Conservation (phyloP, 1,140 invertebrate species). For the Leptoteleia sp. region DNA sequence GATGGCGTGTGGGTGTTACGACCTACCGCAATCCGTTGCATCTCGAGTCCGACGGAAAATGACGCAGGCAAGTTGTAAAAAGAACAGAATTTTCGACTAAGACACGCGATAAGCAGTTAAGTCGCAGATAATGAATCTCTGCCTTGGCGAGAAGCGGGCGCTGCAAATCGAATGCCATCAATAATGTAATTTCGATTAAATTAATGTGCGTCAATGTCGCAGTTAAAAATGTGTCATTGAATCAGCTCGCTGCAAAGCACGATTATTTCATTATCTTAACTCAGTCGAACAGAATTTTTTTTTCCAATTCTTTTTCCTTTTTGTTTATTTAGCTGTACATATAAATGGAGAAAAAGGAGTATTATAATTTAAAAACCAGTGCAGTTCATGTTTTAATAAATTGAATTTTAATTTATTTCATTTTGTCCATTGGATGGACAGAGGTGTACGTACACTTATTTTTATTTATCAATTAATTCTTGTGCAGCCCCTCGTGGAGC, state of each 20-base stretch:
- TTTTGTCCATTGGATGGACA: too few species aligned
- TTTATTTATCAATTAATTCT: too few species aligned
- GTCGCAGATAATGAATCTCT: neutral
- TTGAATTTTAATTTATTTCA: too few species aligned
- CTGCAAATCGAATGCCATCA: neutral
- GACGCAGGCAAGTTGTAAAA: constrained; percentile 8
- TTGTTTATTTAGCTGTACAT: too few species aligned
- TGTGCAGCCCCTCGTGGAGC: too few species aligned
- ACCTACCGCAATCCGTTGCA: constrained; percentile 52
- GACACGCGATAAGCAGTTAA: neutral
- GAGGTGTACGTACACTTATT: too few species aligned
- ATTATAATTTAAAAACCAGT: too few species aligned
- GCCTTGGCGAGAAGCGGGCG: constrained; percentile 1
- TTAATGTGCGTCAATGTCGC: constrained; percentile 7
- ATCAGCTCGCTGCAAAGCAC: neutral
- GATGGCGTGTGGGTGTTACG: constrained; percentile 34
- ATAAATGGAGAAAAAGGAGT: too few species aligned
- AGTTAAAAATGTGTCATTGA: constrained; percentile 24
- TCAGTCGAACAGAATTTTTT: neutral
- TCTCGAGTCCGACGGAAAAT: constrained; percentile 11
- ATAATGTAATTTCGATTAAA: constrained; percentile 22
- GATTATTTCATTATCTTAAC: constrained; percentile 23
- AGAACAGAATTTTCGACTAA: constrained; percentile 12
- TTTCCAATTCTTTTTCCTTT: too few species aligned
- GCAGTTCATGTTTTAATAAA: too few species aligned